These are phyloP conservation scores for Apeira syringaria DNA, from an alignment of 2,888 invertebrate genomes.

Conservation along the genomic window DNA sequence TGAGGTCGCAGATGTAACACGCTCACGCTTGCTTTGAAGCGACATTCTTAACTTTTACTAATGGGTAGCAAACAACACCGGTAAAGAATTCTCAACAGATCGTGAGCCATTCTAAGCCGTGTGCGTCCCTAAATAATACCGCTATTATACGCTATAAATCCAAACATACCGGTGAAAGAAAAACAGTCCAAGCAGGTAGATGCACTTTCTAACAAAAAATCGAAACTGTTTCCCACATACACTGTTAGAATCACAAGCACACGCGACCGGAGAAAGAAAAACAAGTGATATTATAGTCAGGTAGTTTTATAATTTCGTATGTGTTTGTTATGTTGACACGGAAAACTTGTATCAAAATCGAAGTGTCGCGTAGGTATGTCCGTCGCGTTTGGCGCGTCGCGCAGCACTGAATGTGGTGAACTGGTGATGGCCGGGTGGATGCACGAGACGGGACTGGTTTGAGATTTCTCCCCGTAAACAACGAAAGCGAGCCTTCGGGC, in stretches of 20 bases:
- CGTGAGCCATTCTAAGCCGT: constrained; percentile 12
- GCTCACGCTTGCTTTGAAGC: neutral
- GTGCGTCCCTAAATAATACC: constrained; percentile 54
- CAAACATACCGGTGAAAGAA: constrained; percentile 64
- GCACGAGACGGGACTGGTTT: constrained; percentile 53
- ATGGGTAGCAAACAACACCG: neutral
- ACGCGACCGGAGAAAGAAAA: constrained; percentile 24
- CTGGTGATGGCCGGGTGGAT: constrained; percentile 38
- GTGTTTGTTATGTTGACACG: constrained; percentile 30
- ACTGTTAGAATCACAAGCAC: constrained; percentile 36
- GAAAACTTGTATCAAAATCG: constrained; percentile 25
- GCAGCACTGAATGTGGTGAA: constrained; percentile 20
- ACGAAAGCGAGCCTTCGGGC: constrained; percentile 76
- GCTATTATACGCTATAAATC: constrained; percentile 49
- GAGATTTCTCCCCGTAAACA: constrained; percentile 82
- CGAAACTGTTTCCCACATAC: constrained; percentile 32
- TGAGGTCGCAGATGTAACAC: constrained; percentile 1
- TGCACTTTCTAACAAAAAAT: constrained; percentile 57
- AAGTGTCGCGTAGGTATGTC: constrained; percentile 37
- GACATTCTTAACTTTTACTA: neutral
- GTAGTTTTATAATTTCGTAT: constrained; percentile 15
- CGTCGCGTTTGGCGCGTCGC: constrained; percentile 48
- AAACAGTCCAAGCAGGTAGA: constrained; percentile 58
- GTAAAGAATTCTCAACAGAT: constrained; percentile 9
- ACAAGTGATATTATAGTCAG: constrained; percentile 3